Conservation (phyloP, 2,888 invertebrate species). For the Drosophila leonis region DNA sequence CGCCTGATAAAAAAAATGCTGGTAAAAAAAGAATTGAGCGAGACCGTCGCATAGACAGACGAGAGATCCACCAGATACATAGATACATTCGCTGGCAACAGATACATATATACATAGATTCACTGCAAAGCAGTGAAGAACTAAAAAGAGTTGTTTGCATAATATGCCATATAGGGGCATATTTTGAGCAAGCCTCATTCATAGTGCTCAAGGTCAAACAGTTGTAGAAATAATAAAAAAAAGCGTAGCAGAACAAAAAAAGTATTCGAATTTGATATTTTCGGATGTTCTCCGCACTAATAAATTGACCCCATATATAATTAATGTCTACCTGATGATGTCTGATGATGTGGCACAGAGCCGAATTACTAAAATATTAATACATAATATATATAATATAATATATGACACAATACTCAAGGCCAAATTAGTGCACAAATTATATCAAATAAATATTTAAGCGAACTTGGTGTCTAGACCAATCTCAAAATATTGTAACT, state of each 20-base stretch:
- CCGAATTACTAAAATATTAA: too few species aligned
- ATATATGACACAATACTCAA: not conserved
- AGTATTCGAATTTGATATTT: not conserved
- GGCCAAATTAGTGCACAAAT: too few species aligned
- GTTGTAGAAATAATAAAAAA: not conserved
- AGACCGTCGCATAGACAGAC: constrained; percentile 27
- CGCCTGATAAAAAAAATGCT: constrained; percentile 68
- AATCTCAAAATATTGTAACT: too few species aligned
- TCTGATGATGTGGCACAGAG: too few species aligned
- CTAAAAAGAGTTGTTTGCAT: constrained; percentile 41
- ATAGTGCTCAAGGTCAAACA: constrained; percentile 31
- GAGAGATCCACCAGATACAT: constrained; percentile 26
- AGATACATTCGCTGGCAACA: constrained; percentile 21
- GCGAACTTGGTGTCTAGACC: not conserved
- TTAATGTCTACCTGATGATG: not conserved
- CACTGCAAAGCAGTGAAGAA: constrained; percentile 49
- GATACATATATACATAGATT: constrained; percentile 17
- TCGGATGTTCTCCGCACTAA: not conserved
- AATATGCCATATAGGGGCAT: constrained; percentile 21
- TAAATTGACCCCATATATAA: too few species aligned
- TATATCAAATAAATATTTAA: not conserved
- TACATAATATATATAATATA: too few species aligned
- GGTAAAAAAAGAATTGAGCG: constrained; percentile 58
- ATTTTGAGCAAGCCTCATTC: constrained; percentile 21
- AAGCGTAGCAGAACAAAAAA: not conserved